These are phyloP conservation scores for Glaucomys volans DNA, from an alignment of 2,113 vertebrate species.

Conservation along the genomic window DNA sequence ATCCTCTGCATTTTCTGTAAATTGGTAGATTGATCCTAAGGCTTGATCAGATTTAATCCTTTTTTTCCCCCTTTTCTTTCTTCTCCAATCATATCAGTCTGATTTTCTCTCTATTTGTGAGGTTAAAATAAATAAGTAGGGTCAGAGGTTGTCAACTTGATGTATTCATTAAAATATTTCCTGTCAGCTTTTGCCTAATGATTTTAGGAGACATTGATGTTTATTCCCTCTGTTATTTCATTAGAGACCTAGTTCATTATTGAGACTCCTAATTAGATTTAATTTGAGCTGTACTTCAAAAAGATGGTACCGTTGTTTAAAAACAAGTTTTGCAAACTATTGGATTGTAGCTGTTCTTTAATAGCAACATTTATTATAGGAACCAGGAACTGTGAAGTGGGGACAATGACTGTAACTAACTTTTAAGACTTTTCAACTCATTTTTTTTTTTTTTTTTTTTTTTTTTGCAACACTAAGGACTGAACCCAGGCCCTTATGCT, in stretches of 20 bases:
- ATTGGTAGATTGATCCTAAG: conserved; percentile 38
- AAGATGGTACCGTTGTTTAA: conserved; percentile 42
- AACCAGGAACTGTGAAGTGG: conserved; percentile 49
- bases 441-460: too few relatives aligned
- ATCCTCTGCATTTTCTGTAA: not conserved
- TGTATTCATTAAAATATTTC: conserved; percentile 52
- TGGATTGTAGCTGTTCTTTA: conserved; percentile 30
- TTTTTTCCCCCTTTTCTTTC: not conserved
- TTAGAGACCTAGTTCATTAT: conserved; percentile 46
- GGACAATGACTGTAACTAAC: conserved; percentile 31
- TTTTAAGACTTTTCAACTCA: not conserved
- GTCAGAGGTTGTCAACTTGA: conserved; percentile 39
- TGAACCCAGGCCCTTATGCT: too few relatives aligned
- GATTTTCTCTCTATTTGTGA: conserved; percentile 36
- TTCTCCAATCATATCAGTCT: not conserved
- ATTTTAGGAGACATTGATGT: conserved; percentile 50
- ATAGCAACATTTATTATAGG: not conserved
- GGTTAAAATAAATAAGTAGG: not conserved
- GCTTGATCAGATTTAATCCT: conserved; percentile 19
- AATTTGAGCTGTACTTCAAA: conserved; percentile 63
- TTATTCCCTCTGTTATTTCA: conserved; percentile 30
- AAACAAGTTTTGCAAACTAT: conserved; percentile 54
- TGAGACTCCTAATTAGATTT: conserved; percentile 52
- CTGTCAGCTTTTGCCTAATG: conserved; percentile 43
- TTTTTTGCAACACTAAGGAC: too few relatives aligned